A percentile compares a stretch with the other conserved stretches of the same genome.
phyloP scores from a whole-genome alignment of 2,113 vertebrate species.

The Paraplagusia blochii region DNA sequence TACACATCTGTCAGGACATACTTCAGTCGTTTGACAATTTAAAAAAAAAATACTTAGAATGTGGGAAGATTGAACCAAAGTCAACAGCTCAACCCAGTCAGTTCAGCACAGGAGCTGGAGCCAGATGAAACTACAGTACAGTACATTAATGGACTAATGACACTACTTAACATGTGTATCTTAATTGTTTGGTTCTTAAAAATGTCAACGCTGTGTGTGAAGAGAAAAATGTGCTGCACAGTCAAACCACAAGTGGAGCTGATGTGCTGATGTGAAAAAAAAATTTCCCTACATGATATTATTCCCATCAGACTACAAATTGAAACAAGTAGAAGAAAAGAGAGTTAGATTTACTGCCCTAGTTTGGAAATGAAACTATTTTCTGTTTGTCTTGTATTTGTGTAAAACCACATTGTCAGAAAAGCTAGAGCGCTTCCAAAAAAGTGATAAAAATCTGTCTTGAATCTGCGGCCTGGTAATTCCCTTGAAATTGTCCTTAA shows the following conservation, averaged over 20 bases:
- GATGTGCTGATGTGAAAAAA: background rate
- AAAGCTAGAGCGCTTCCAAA: too few relatives aligned
- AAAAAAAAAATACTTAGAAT: slow-evolving; percentile 1
- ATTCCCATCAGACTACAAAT: background rate
- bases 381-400: background rate
- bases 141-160: background rate
- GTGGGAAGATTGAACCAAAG: too few relatives aligned
- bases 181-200: background rate
- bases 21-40: background rate
- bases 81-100: too few relatives aligned
- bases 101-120: too few relatives aligned
- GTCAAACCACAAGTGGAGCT: background rate
- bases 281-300: background rate
- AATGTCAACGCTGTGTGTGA: background rate
- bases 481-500: too few relatives aligned
- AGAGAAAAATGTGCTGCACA: background rate
- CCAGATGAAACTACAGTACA: background rate
- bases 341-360: slow-evolving; percentile 31
- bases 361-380: slow-evolving; percentile 5
- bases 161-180: background rate
- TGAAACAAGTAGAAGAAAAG: background rate
- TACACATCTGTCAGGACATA: slow-evolving; percentile 5
- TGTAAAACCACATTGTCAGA: too few relatives aligned
- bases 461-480: too few relatives aligned
- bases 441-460: too few relatives aligned